These are phyloP conservation scores for Brachyopa scutellaris DNA, from an alignment of 2,888 invertebrate species.

Conservation along the genomic window DNA sequence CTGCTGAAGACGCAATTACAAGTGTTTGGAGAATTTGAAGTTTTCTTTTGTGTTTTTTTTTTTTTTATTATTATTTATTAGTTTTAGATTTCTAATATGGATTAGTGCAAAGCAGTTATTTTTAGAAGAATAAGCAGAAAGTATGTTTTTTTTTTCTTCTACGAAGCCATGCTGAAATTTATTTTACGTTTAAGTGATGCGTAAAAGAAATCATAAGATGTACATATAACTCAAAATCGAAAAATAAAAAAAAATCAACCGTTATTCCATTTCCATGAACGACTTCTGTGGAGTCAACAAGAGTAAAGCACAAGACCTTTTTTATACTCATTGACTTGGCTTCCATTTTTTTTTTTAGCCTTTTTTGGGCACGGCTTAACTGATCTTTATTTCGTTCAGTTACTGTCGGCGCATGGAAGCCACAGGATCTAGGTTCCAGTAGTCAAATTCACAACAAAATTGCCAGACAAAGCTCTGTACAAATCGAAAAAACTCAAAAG, in stretches of 20 bases:
- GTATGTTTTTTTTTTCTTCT: neutral
- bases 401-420: too few species aligned
- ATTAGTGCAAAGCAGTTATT: constrained; percentile 30
- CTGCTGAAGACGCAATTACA: constrained; percentile 70
- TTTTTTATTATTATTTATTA: constrained; percentile 1
- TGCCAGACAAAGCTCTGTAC: too few species aligned
- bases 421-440: too few species aligned
- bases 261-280: too few species aligned
- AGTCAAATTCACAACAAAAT: too few species aligned
- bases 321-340: too few species aligned
- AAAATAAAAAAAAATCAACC: neutral
- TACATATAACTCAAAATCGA: neutral
- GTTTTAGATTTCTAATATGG: neutral
- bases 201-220: neutral
- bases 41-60: neutral
- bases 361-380: too few species aligned
- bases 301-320: too few species aligned
- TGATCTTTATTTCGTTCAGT: too few species aligned
- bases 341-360: too few species aligned
- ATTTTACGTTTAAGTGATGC: neutral
- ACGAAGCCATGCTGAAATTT: constrained; percentile 33
- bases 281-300: too few species aligned
- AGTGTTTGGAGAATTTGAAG: constrained; percentile 22
- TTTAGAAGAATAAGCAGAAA: neutral
- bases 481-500: too few species aligned